These are phyloP conservation scores for Pterostichus niger DNA, from an alignment of 2,888 invertebrate species.

Conservation along the genomic window DNA sequence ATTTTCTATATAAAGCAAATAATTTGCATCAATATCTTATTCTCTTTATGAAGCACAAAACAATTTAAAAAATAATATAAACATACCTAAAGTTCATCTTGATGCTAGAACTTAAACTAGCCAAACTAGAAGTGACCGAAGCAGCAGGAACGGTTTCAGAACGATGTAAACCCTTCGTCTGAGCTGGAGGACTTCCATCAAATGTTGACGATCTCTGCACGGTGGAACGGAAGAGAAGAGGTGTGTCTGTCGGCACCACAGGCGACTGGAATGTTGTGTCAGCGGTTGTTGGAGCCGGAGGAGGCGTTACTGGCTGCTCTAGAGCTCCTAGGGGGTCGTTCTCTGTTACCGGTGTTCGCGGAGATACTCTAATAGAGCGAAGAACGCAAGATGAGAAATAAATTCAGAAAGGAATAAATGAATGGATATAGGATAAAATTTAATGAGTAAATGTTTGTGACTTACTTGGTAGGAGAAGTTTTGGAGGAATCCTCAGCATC, in stretches of 20 bases:
- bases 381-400: no score
- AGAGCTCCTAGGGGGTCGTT: slow-evolving; percentile 96
- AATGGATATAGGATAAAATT: no score
- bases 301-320: slow-evolving; percentile 73
- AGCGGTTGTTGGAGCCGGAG: slow-evolving; percentile 70
- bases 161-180: slow-evolving; percentile 80
- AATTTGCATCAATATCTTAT: background rate
- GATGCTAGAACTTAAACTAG: slow-evolving; percentile 89
- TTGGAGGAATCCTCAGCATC: slow-evolving; percentile 75
- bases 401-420: no score
- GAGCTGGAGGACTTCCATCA: slow-evolving; percentile 77
- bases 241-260: slow-evolving; percentile 82
- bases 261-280: slow-evolving; percentile 72
- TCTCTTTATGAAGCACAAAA: background rate
- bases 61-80: slow-evolving; percentile 3
- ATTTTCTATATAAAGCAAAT: slow-evolving; percentile 3
- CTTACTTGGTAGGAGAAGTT: slow-evolving; percentile 80
- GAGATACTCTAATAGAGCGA: slow-evolving; percentile 81
- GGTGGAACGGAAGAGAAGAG: slow-evolving; percentile 81
- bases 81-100: slow-evolving; percentile 92
- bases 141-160: slow-evolving; percentile 88
- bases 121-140: slow-evolving; percentile 87
- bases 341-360: slow-evolving; percentile 91
- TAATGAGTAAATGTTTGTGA: slow-evolving; percentile 66
- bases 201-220: slow-evolving; percentile 80